Percentiles rank a stretch among this genome's conserved stretches.
Conservation (phyloP, 1,140 invertebrate species). For the Protaetia brevitarsis region DNA sequence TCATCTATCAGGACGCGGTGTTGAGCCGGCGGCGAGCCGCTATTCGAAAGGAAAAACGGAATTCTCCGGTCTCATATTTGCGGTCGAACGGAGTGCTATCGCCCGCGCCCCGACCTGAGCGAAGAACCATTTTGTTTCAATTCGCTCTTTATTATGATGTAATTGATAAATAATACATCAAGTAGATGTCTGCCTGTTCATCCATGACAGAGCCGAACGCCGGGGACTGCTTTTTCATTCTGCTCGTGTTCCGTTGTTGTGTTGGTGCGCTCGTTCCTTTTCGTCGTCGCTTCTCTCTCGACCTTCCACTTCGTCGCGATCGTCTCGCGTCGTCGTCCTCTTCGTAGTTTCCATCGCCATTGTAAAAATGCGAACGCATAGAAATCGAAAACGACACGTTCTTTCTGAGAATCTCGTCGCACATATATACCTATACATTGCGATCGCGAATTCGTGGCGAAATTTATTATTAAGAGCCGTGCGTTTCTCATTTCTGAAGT, state of each 20-base stretch:
- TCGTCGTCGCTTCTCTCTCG: neutral
- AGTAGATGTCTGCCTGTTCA: constrained; percentile 30
- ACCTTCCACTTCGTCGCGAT: neutral
- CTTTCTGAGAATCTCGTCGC: neutral
- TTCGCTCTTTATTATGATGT: constrained; percentile 38
- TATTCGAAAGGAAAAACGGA: constrained; percentile 13
- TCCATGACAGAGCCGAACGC: constrained; percentile 32
- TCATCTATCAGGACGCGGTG: neutral
- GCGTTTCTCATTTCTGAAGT: neutral
- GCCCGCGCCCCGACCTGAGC: neutral
- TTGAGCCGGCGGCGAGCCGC: neutral
- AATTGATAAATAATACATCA: constrained; percentile 43
- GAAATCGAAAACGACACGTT: constrained; percentile 20
- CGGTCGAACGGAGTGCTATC: constrained; percentile 7
- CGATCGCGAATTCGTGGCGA: neutral
- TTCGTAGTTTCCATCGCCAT: constrained; percentile 4
- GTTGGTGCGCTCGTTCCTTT: neutral
- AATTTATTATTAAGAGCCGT: constrained; percentile 3
- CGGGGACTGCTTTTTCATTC: constrained; percentile 35
- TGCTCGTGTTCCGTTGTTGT: constrained; percentile 18
- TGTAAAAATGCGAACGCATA: constrained; percentile 19
- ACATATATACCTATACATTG: neutral
- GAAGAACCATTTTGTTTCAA: constrained; percentile 38
- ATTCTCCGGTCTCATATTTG: constrained; percentile 12
- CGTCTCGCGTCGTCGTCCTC: neutral